phyloP scores from a whole-genome alignment of 2,888 invertebrate species.

The Herminia tarsipennalis region DNA sequence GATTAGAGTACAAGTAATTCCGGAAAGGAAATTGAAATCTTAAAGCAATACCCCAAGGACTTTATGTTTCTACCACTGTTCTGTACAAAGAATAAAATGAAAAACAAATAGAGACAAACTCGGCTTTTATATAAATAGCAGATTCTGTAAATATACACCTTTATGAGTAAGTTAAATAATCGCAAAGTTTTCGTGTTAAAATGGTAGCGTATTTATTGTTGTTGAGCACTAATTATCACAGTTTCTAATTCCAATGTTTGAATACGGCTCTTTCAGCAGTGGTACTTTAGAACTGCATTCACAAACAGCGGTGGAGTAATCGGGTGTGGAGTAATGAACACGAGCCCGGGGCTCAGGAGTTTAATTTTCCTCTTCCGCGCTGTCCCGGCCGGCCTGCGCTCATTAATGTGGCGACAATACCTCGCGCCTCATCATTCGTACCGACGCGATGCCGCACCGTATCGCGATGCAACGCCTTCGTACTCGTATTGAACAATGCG shows the following conservation, averaged over 20 bases:
- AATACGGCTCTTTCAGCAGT: conserved; percentile 49
- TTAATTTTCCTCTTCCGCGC: conserved; percentile 85
- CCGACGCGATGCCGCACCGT: conserved; percentile 37
- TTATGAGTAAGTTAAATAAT: conserved; percentile 29
- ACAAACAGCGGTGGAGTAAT: conserved; percentile 70
- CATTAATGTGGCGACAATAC: conserved; percentile 81
- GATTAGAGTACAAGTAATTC: conserved; percentile 85
- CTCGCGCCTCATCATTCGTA: conserved; percentile 78
- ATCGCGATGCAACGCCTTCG: conserved; percentile 36
- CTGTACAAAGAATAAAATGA: conserved; percentile 69
- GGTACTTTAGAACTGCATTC: conserved; percentile 65
- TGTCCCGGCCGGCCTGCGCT: conserved; percentile 72
- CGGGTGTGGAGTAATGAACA: conserved; percentile 80
- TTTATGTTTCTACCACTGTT: conserved; percentile 66
- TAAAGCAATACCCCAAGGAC: conserved; percentile 82
- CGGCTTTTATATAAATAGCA: conserved; percentile 25
- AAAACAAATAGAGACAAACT: conserved; percentile 63
- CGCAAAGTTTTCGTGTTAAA: conserved; percentile 25
- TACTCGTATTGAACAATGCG: conserved; percentile 46
- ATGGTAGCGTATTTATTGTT: conserved; percentile 36
- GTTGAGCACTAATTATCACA: conserved; percentile 45
- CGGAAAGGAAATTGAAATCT: conserved; percentile 86
- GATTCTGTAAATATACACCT: conserved; percentile 22
- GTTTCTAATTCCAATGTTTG: conserved; percentile 56
- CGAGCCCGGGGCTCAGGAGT: conserved; percentile 80